Percentiles rank a stretch among this genome's conserved stretches.
These are phyloP conservation scores for Rhagophthalmus giganteus DNA, from an alignment of 2,888 invertebrate species.

Conservation along the genomic window DNA sequence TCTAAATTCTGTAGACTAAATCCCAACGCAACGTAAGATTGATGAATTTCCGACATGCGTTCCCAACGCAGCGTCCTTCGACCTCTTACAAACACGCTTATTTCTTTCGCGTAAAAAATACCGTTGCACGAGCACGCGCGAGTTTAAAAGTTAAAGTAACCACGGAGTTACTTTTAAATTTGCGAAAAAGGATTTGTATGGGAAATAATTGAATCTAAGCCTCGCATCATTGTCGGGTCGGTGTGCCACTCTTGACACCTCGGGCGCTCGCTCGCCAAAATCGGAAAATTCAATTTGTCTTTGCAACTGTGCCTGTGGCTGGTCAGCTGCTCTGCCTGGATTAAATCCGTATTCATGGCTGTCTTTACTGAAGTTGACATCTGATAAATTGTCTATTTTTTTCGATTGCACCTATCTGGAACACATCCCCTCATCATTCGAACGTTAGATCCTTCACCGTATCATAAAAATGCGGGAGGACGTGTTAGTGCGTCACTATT, in stretches of 20 bases:
- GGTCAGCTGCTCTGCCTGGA: constrained; percentile 37
- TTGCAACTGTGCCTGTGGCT: constrained; percentile 35
- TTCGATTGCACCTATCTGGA: too few species aligned
- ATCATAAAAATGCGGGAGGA: too few species aligned
- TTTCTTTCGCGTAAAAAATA: too few species aligned
- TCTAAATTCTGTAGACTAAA: constrained; percentile 23
- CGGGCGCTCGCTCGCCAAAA: constrained; percentile 37
- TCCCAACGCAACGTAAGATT: constrained; percentile 23
- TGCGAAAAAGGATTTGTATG: constrained; percentile 17
- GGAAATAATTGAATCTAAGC: constrained; percentile 29
- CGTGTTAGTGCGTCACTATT: too few species aligned
- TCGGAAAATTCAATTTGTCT: constrained; percentile 42
- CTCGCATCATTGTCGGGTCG: constrained; percentile 30
- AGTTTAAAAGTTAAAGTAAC: too few species aligned
- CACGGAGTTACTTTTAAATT: constrained; percentile 19
- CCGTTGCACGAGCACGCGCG: too few species aligned
- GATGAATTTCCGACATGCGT: constrained; percentile 24
- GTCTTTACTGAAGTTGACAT: constrained; percentile 34
- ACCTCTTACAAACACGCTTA: too few species aligned
- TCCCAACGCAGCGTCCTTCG: constrained; percentile 18
- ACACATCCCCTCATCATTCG: background rate
- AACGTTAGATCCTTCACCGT: background rate
- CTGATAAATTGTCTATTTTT: constrained; percentile 34
- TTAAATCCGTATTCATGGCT: constrained; percentile 36
- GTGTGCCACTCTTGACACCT: too few species aligned